Conservation (phyloP, 92 coral and sea anemone genomes). For the Zoanthus solanderi region DNA sequence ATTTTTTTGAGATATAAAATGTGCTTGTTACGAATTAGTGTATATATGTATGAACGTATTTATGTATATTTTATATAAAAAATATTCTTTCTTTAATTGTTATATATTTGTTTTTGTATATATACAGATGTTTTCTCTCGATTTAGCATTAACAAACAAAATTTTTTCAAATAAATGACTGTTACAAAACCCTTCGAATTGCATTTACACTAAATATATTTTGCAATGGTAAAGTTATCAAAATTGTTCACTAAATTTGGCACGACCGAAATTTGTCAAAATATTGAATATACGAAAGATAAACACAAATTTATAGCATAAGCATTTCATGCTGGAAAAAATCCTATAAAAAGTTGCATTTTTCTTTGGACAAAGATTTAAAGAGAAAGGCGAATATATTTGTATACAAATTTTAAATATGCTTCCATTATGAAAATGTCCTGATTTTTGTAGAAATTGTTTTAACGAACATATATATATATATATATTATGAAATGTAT, state of each 20-base stretch:
- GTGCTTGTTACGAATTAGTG: neutral
- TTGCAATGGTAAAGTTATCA: neutral
- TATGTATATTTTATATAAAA: neutral
- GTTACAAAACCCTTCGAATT: neutral
- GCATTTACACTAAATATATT: neutral
- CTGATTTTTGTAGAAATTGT: neutral
- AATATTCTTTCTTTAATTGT: constrained; percentile 15
- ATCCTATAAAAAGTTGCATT: neutral
- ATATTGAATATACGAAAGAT: neutral
- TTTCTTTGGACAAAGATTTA: neutral
- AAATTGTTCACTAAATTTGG: neutral
- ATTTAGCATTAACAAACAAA: neutral
- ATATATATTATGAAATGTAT: neutral
- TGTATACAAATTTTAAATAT: neutral
- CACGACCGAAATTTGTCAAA: neutral
- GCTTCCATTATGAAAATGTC: constrained; percentile 1
- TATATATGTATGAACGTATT: neutral
- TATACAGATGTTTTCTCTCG: neutral
- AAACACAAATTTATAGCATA: neutral
- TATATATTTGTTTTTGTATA: neutral
- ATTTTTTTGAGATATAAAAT: constrained; percentile 10
- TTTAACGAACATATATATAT: neutral
- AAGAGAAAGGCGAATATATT: neutral
- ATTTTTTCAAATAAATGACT: neutral
- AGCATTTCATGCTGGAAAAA: constrained; percentile 36